Evolutionary conservation across 2,113 vertebrate species (phyloP), one percentile per base, ranked within the genome.

Genomic region (Erythrocercus mccallii): DNA sequence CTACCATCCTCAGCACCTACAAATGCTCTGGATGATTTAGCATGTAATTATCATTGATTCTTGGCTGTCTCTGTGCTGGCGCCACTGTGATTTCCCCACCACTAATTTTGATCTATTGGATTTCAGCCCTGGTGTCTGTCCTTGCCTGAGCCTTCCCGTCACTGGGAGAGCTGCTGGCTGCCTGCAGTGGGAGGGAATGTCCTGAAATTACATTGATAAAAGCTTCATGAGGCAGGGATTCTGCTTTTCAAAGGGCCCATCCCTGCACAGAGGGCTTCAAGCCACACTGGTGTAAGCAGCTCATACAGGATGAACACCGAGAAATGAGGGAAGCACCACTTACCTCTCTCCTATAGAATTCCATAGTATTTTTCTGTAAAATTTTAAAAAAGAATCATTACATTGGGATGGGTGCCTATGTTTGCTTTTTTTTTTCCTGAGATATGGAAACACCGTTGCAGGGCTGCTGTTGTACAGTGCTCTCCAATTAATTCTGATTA

Each of bases 281-380:
- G 60, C 74, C 38, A 25, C 62, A 28, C 50, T 9, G 28, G 25
- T 35, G 4, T 18, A 30, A 94, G 81, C n/a, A 60, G 22, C 13
- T 70, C 37, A 3, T 0, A 33, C 2, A 60, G 71, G 44, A 54
- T 3, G 40, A 60, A 60, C 57, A 35, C 11, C 13, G 2, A 5
- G 7, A 65, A 69, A 21, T 1, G 53, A 65, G 54, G 56, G 51
- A 68, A 90, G 44, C 48, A 74, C 13, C 69, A 98, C 98, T 98
- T 97, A 99, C 99, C 87, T 99, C 98, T 98, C 98, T 99, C 96
- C 98, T 98, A 51, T 98, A 99, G 97, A 97, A 96, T 22, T 98
- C 98, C 31, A 98, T 96, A 1, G 99, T 99, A 97, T 98, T 98
- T 93, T 98, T 97, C 99, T 99, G 98, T 15, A 97, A 98, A 97